phyloP scores from a whole-genome alignment of 30 jellyfish, hydroid and myxozoan species.

The Chrysaora quinquecirrha region DNA sequence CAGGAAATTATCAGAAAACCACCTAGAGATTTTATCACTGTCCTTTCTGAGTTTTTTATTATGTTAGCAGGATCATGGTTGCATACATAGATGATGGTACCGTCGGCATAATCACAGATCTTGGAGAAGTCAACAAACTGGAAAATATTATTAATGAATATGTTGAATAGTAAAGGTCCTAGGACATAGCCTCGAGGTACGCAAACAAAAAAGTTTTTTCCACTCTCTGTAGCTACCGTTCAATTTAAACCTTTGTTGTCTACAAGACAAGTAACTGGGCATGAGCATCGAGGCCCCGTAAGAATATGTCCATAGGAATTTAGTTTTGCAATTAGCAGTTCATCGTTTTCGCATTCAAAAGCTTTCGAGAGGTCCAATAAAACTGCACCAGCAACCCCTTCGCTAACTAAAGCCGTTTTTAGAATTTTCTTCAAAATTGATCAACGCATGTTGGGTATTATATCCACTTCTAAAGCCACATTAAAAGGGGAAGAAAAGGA shows the following conservation, averaged over 20 bases:
- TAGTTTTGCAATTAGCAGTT: too few species aligned
- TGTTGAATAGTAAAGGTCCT: constrained; percentile 8
- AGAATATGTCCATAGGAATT: too few species aligned
- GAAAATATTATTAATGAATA: neutral
- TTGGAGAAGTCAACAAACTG: constrained; percentile 5
- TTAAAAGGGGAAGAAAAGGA: too few species aligned
- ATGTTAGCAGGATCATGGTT: neutral
- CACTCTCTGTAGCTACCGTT: neutral
- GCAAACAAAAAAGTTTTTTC: neutral
- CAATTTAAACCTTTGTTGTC: neutral
- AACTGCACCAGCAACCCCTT: too few species aligned
- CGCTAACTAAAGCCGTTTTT: too few species aligned
- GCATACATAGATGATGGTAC: constrained; percentile 10
- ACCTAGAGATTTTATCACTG: too few species aligned
- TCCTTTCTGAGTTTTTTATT: neutral
- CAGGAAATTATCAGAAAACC: neutral
- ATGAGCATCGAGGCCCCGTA: neutral
- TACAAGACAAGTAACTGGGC: neutral
- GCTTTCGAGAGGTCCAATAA: too few species aligned
- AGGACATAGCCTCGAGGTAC: constrained; percentile 11
- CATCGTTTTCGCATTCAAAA: too few species aligned
- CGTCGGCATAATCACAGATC: constrained; percentile 8
- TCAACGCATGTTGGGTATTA: too few species aligned
- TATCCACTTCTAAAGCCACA: too few species aligned
- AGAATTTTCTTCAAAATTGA: too few species aligned